Percentiles rank a stretch among this genome's conserved stretches.
Conservation (phyloP, 2,797 vertebrate genomes). For the Dromococcyx pavoninus region DNA sequence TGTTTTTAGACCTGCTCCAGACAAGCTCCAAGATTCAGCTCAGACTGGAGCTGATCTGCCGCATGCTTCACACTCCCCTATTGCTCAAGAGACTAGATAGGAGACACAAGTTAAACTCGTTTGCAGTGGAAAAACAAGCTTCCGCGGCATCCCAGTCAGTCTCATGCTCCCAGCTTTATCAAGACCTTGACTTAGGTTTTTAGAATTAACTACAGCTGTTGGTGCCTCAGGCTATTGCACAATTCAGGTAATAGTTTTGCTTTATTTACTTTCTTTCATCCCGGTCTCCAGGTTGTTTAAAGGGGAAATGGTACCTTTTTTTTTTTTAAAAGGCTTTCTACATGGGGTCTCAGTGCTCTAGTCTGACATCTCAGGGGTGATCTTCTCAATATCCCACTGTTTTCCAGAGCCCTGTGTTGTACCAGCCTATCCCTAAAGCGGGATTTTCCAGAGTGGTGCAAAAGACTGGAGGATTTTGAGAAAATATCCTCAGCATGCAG, state of each 20-base stretch:
- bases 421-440: neutral
- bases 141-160: neutral
- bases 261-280: neutral
- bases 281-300: neutral
- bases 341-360: neutral
- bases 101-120: neutral
- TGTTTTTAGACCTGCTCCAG: neutral
- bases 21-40: neutral
- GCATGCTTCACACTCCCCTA: fast-evolving
- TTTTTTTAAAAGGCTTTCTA: neutral
- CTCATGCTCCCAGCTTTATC: neutral
- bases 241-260: neutral
- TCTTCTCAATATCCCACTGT: neutral
- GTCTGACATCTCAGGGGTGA: neutral
- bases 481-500: neutral
- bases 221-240: neutral
- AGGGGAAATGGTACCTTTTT: neutral
- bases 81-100: neutral
- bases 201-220: neutral
- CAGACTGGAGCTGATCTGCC: neutral
- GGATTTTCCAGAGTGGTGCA: neutral
- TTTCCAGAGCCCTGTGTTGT: neutral
- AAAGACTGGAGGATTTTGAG: neutral
- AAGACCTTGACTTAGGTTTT: neutral
- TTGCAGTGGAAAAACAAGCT: neutral